phyloP scores from a whole-genome alignment of 1,140 invertebrate species.

The Proctacanthus coquilletti region DNA sequence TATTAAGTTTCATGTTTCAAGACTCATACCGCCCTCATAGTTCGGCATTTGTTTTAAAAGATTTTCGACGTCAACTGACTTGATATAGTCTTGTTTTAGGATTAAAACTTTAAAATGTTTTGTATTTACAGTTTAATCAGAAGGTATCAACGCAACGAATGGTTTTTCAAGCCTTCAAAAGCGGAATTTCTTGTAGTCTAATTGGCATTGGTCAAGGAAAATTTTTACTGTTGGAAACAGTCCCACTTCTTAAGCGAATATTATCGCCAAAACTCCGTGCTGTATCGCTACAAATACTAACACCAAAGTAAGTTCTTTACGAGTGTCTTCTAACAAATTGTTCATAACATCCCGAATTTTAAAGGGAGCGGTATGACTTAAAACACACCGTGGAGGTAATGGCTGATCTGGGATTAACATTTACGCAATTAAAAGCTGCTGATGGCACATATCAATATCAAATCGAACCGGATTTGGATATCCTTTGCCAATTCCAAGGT shows the following conservation, averaged over 20 bases:
- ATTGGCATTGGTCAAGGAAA: conserved; percentile 38
- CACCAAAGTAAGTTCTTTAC: conserved; percentile 24
- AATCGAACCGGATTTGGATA: conserved; percentile 58
- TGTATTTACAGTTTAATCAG: conserved; percentile 36
- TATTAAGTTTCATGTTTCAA: too few relatives aligned
- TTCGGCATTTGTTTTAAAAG: too few relatives aligned
- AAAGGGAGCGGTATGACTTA: conserved; percentile 56
- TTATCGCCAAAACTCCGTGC: conserved; percentile 62
- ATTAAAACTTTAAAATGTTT: neutral
- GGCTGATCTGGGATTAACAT: conserved; percentile 78
- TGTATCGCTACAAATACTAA: conserved; percentile 39
- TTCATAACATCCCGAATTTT: too few relatives aligned
- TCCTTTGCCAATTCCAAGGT: conserved; percentile 19
- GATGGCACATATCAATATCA: conserved; percentile 70
- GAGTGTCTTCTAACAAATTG: too few relatives aligned
- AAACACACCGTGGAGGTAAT: conserved; percentile 61
- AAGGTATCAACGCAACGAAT: conserved; percentile 38
- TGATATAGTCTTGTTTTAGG: neutral
- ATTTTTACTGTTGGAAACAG: conserved; percentile 48
- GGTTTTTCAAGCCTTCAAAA: conserved; percentile 41
- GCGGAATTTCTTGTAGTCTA: conserved; percentile 43
- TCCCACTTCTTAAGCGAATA: conserved; percentile 59
- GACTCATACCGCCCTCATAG: too few relatives aligned
- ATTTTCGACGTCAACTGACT: too few relatives aligned
- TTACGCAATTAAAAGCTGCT: conserved; percentile 56